Evolutionary conservation across 2,113 vertebrate species (phyloP).

Genomic region (Hystrix brachyura): DNA sequence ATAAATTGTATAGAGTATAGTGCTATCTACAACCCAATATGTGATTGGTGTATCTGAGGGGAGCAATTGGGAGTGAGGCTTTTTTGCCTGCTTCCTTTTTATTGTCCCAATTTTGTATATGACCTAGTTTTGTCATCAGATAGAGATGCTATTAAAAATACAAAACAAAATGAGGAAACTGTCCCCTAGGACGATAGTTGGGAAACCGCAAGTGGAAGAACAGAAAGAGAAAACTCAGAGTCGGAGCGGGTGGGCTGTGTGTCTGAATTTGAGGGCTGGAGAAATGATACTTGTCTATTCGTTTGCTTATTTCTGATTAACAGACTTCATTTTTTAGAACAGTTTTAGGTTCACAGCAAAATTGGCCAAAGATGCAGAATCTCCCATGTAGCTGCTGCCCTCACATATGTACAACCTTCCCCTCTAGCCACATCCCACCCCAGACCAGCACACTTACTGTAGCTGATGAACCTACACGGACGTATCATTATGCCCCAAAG

Average conservation of each 20-base stretch:
- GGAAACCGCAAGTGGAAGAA: neutral
- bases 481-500: neutral
- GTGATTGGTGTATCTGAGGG: neutral
- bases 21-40: neutral
- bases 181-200: neutral
- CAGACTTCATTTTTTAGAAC: neutral
- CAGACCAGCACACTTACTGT: neutral
- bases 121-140: neutral
- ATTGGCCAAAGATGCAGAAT: neutral
- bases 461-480: neutral
- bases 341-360: neutral
- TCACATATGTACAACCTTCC: neutral
- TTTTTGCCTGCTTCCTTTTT: neutral
- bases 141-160: slow-evolving; percentile 44
- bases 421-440: neutral
- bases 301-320: neutral
- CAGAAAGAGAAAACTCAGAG: neutral
- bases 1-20: neutral
- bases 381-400: neutral
- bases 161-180: neutral
- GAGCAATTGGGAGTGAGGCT: neutral
- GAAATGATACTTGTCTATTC: neutral
- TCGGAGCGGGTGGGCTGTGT: neutral
- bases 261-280: neutral
- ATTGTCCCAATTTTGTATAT: slow-evolving; percentile 30